These are phyloP conservation scores for Pollenia griseotomentosa DNA, from an alignment of 2,888 invertebrate genomes.

Conservation along the genomic window DNA sequence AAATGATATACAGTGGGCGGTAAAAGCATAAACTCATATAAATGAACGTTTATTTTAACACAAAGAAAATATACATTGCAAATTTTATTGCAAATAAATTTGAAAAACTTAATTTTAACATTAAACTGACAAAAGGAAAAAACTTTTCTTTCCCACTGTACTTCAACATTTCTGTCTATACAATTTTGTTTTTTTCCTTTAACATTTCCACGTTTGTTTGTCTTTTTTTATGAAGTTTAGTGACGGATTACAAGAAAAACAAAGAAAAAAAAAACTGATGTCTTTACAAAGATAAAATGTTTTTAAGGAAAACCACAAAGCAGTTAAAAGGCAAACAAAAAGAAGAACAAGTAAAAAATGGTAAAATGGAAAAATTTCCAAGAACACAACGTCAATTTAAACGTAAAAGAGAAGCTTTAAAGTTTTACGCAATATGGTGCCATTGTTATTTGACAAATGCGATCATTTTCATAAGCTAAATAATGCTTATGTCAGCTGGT, in stretches of 20 bases:
- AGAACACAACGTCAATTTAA: slow-evolving; percentile 22
- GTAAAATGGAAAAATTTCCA: not conserved
- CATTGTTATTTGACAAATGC: slow-evolving; percentile 71
- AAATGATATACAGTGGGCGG: slow-evolving; percentile 20
- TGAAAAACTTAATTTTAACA: too few relatives aligned
- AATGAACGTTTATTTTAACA: too few relatives aligned
- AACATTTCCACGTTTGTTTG: slow-evolving; percentile 6
- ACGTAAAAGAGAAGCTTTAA: slow-evolving; percentile 45
- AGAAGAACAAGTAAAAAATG: not conserved
- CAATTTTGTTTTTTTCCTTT: not conserved
- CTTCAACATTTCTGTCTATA: not conserved
- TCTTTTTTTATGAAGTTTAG: slow-evolving; percentile 52
- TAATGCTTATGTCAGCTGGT: slow-evolving; percentile 65
- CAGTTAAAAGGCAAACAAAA: not conserved
- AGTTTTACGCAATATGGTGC: slow-evolving; percentile 66
- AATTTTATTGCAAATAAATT: too few relatives aligned
- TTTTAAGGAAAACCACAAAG: slow-evolving; percentile 1
- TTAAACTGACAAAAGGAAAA: too few relatives aligned
- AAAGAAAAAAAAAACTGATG: not conserved
- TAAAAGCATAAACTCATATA: too few relatives aligned
- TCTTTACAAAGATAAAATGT: slow-evolving; percentile 10
- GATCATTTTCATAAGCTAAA: slow-evolving; percentile 69
- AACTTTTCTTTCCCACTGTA: slow-evolving; percentile 6
- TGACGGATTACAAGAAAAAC: slow-evolving; percentile 64
- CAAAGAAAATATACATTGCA: too few relatives aligned